Percentiles rank a stretch among this genome's conserved stretches.
Conservation (phyloP, 2,113 vertebrate species). For the Clarias macrocephalus region DNA sequence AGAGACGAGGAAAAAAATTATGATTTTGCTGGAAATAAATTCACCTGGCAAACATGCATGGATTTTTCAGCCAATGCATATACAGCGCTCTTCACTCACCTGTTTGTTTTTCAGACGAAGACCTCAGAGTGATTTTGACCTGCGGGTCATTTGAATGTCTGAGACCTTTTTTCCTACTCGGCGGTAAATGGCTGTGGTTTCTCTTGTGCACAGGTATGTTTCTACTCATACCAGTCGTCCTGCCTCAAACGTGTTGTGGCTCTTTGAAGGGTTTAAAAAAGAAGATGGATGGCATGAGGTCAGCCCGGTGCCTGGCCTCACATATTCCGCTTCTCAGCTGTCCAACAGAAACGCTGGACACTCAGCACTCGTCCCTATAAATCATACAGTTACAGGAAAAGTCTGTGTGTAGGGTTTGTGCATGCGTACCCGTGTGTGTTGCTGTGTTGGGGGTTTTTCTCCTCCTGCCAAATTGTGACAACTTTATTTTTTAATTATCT, state of each 20-base stretch:
- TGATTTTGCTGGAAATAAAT: constrained; percentile 26
- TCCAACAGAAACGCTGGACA: constrained; percentile 49
- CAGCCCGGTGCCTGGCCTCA: constrained; percentile 42
- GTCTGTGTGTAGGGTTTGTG: not conserved
- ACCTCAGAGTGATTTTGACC: constrained; percentile 3
- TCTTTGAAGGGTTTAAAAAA: constrained; percentile 50
- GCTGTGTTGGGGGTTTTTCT: not conserved
- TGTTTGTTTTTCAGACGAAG: constrained; percentile 43
- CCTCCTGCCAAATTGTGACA: constrained; percentile 16
- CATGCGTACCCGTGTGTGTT: not conserved
- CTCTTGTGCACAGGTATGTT: constrained; percentile 44
- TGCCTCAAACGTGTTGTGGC: constrained; percentile 44
- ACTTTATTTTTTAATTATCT: constrained; percentile 24
- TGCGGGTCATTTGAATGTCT: constrained; percentile 49
- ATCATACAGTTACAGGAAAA: constrained; percentile 30
- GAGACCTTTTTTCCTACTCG: constrained; percentile 44
- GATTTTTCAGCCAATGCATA: constrained; percentile 34
- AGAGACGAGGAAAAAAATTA: not conserved
- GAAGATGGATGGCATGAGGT: constrained; percentile 54
- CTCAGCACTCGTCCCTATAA: constrained; percentile 21
- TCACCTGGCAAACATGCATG: constrained; percentile 29
- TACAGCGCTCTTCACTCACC: constrained; percentile 11
- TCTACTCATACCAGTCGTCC: constrained; percentile 34
- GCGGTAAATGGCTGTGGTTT: constrained; percentile 54
- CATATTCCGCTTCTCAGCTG: constrained; percentile 42